Conservation (phyloP, 2,888 invertebrate species). For the Macropis europaea region DNA sequence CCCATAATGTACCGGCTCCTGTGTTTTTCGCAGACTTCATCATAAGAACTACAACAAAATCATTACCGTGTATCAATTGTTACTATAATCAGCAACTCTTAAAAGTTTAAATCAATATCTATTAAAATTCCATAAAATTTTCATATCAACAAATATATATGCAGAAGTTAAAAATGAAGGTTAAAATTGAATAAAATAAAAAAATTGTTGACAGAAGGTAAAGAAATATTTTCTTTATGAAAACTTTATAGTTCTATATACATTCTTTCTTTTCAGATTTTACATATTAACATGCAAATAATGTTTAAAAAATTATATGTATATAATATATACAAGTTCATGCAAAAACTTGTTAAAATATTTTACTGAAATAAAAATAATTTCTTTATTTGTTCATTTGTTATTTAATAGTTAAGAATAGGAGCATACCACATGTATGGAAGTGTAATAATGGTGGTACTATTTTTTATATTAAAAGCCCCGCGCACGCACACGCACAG, state of each 20-base stretch:
- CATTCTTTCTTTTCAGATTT: not conserved
- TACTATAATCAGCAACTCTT: too few relatives aligned
- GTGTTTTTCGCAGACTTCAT: constrained; percentile 75
- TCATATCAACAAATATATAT: too few relatives aligned
- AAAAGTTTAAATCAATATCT: too few relatives aligned
- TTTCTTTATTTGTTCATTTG: not conserved
- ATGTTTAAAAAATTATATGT: not conserved
- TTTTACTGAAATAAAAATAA: not conserved
- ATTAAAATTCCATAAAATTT: not conserved
- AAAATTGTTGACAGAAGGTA: not conserved
- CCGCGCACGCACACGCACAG: constrained; percentile 17
- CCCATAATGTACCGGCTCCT: constrained; percentile 69
- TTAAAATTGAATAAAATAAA: not conserved
- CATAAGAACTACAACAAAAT: not conserved
- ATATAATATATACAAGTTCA: too few relatives aligned
- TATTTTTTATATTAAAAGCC: constrained; percentile 24
- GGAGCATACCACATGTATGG: not conserved
- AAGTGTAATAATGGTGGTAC: not conserved
- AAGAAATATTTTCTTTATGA: not conserved
- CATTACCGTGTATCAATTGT: too few relatives aligned
- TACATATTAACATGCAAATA: not conserved
- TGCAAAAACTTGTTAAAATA: not conserved
- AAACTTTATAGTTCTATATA: not conserved
- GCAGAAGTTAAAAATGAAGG: too few relatives aligned
- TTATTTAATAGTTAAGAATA: not conserved